Base-by-base conservation (phyloP, 2,888 invertebrate genomes). In the Lissonota sp. region DNA sequence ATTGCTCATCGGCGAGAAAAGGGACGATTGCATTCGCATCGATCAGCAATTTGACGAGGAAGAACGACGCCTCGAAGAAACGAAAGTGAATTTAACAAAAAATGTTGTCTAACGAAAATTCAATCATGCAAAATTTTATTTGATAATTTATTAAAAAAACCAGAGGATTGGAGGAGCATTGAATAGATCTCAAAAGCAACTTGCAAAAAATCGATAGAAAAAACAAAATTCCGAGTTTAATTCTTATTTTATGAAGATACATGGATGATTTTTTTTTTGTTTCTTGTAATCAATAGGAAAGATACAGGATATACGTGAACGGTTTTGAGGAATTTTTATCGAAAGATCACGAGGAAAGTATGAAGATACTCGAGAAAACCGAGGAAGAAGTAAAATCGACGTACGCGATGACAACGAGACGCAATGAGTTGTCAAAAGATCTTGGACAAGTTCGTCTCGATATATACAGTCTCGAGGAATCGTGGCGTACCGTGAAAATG, bases 261-360 rank as follows among this genome's bases (percentile, higher is more conserved):
- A 3, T 3, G 44, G 44, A 53, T 53, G 26, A 53, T 53, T 53
- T 37, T 49, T n/a, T n/a, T 63, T 49, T 64, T 49, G 8, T 26
- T 12, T 0, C 6, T 67, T 39, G 4, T 3, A 42, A 26, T 58
- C 75, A 73, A 44, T 46, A 79, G 46, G 55, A 88, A 87, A 83
- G 83, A 49, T 94, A 94, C 86, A 92, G 92, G 72, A 89, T 91
- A 14, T 95, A 95, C 90, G 93, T 94, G 0, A 93, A 93, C 81
- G 92, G 93, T 71, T 95, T 96, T 83, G 95, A 95, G 84, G 92
- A 92, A 49, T 95, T 95, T 87, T 93, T 96, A 72, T 94, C 94
- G 1, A 93, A 93, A 83, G 95, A 96, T 89, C 95, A 96, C 87
- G 90, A 93, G 5, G 93, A 93, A 53, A 95, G 95, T 1, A 95